phyloP scores from a whole-genome alignment of 2,113 vertebrate genomes.

The Scartelaos histophorus region DNA sequence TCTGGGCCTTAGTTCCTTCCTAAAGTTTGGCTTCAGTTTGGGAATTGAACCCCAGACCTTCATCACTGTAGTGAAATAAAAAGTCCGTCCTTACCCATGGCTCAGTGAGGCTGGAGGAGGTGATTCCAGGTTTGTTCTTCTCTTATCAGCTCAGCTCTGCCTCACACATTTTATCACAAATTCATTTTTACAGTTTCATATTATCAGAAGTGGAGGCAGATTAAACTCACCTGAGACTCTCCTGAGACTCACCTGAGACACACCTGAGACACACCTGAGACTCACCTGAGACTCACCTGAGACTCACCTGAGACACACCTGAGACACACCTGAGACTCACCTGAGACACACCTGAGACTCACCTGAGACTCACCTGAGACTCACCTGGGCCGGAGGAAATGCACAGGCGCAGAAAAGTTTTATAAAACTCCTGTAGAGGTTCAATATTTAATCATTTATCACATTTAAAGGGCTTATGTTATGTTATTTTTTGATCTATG shows the following conservation, averaged over 20 bases:
- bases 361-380: conserved; percentile 2
- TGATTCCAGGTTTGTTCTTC: background rate
- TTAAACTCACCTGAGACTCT: background rate
- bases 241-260: background rate
- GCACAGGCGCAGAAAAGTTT: background rate
- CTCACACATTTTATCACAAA: background rate
- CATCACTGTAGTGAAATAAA: background rate
- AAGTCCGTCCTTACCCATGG: background rate
- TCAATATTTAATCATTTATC: background rate
- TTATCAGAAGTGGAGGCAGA: background rate
- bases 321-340: no score
- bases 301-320: conserved; percentile 3
- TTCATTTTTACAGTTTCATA: background rate
- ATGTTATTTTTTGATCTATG: no score
- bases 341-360: no score
- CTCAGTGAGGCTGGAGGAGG: background rate
- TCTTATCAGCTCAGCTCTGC: background rate
- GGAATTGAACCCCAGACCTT: background rate
- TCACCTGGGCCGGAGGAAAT: background rate
- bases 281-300: no score
- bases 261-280: background rate
- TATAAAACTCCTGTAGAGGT: background rate
- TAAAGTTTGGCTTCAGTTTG: no score
- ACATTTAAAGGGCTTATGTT: no score
- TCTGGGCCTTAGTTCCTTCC: no score